These are phyloP conservation scores for Coregonus sp. DNA, from an alignment of 2,797 vertebrate species.

Conservation along the genomic window DNA sequence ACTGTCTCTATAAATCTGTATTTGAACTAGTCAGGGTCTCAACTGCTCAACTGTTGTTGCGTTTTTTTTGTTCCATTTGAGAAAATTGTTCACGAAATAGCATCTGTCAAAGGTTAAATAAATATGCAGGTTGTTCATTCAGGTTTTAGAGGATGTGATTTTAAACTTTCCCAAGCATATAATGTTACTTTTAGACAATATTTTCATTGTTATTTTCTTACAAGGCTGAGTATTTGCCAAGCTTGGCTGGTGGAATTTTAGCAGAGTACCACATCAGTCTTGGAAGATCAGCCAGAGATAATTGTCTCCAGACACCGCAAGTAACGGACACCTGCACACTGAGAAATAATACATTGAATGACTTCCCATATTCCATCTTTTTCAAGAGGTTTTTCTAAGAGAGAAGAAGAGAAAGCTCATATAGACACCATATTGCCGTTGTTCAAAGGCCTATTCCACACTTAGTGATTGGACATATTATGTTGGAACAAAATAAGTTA, in stretches of 20 bases:
- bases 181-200: slow-evolving; percentile 5
- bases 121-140: slow-evolving; percentile 1
- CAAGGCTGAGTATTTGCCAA: not conserved
- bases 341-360: slow-evolving; percentile 15
- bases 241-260: not conserved
- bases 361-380: slow-evolving; percentile 11
- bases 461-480: not conserved
- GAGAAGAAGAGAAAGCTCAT: too few relatives aligned
- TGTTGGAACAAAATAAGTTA: not conserved
- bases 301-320: slow-evolving; percentile 39
- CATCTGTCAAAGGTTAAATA: slow-evolving; percentile 11
- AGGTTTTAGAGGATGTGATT: not conserved
- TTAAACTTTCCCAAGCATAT: not conserved
- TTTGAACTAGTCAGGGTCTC: slow-evolving; percentile 3
- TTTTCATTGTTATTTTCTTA: slow-evolving; percentile 6
- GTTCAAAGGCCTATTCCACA: not conserved
- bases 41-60: not conserved
- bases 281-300: slow-evolving; percentile 44
- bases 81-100: not conserved
- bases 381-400: not conserved
- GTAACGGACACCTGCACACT: slow-evolving; percentile 24
- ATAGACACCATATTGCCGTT: too few relatives aligned
- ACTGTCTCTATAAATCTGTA: not conserved
- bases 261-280: slow-evolving; percentile 30
- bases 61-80: not conserved